phyloP scores from a whole-genome alignment of 2,113 vertebrate genomes.

The Dolichotis patagonum region DNA sequence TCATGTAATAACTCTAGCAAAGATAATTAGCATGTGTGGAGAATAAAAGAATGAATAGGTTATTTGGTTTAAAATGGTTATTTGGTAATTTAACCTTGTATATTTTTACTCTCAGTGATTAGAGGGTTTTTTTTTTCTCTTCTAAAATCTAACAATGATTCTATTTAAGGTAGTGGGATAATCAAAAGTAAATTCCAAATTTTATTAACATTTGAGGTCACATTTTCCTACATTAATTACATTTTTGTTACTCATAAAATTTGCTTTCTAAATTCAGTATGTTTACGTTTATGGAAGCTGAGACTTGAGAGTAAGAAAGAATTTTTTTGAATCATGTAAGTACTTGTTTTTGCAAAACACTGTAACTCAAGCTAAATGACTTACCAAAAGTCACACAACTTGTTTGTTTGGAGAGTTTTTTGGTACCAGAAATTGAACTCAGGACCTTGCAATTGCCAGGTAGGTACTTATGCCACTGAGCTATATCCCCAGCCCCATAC shows the following conservation, averaged over 20 bases:
- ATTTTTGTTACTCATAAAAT: slow-evolving; percentile 35
- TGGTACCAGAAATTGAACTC: no score
- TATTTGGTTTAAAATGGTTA: slow-evolving; percentile 8
- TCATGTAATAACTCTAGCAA: not conserved
- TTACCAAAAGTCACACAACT: not conserved
- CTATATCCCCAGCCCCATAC: not conserved
- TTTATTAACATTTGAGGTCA: slow-evolving; percentile 18
- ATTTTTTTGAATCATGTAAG: not conserved
- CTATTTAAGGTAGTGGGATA: not conserved
- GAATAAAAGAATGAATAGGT: not conserved
- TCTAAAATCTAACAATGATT: not conserved
- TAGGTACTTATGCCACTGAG: no score
- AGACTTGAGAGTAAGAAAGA: not conserved
- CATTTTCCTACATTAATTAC: slow-evolving; percentile 41
- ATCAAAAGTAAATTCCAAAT: slow-evolving; percentile 12
- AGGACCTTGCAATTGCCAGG: no score
- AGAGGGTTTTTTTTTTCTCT: not conserved
- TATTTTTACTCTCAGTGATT: not conserved
- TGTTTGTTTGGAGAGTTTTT: no score
- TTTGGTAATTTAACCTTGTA: not conserved
- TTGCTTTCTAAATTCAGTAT: slow-evolving; percentile 37
- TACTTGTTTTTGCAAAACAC: slow-evolving; percentile 34
- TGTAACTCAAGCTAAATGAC: not conserved
- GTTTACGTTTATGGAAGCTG: slow-evolving; percentile 22
- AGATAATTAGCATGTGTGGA: not conserved